phyloP scores from a whole-genome alignment of 2,888 invertebrate genomes.

The Agrilus biguttatus region DNA sequence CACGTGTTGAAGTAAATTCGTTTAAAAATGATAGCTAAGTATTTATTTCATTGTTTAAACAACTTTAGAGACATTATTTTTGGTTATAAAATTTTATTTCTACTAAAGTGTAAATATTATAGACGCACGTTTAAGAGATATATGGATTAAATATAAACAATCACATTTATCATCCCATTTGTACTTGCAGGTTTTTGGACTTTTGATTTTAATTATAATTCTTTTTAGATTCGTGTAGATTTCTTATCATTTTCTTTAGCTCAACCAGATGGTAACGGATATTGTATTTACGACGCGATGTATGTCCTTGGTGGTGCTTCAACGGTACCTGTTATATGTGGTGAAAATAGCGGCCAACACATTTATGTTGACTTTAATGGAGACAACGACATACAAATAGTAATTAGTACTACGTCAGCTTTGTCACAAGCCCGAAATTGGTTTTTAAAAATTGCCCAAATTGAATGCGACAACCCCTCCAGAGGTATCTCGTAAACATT shows the following conservation, averaged over 20 bases:
- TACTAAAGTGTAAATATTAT: no score
- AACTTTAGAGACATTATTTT: no score
- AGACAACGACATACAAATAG: slow-evolving; percentile 49
- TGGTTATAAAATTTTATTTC: no score
- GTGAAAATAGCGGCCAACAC: slow-evolving; percentile 68
- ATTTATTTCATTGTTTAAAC: no score
- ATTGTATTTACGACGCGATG: slow-evolving; percentile 55
- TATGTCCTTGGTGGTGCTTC: slow-evolving; percentile 56
- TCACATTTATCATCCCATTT: no score
- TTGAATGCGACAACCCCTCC: slow-evolving; percentile 55
- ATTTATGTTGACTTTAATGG: slow-evolving; percentile 62
- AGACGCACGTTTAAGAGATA: no score
- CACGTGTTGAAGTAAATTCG: no score
- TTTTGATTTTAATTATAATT: slow-evolving; percentile 1
- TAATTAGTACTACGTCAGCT: slow-evolving; percentile 46
- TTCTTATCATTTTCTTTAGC: slow-evolving; percentile 57
- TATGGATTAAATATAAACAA: no score
- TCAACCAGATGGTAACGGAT: slow-evolving; percentile 60
- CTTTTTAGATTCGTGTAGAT: slow-evolving; percentile 57
- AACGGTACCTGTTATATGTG: slow-evolving; percentile 61
- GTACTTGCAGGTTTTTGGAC: no score
- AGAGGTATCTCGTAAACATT: slow-evolving; percentile 33
- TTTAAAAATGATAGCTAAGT: no score
- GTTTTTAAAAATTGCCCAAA: slow-evolving; percentile 60
- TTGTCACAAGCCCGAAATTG: slow-evolving; percentile 51